Percentiles rank a stretch among this genome's conserved stretches.
Evolutionary conservation across 2,797 vertebrate genomes (phyloP).

Genomic region (Cryptoprocta ferox): DNA sequence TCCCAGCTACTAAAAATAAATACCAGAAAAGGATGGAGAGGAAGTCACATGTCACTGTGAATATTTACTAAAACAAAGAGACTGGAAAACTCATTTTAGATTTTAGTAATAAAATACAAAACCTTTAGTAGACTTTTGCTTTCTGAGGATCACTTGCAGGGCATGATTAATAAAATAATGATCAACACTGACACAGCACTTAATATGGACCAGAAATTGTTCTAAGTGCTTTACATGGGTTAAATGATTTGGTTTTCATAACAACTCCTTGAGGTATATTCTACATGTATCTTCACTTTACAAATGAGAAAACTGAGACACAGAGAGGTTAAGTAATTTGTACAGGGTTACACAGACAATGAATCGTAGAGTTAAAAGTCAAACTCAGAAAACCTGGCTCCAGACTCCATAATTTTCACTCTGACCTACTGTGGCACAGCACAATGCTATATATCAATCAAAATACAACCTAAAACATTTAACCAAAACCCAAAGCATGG

Average conservation of each 20-base stretch:
- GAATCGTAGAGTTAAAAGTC: not conserved
- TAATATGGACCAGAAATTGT: not conserved
- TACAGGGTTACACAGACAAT: not conserved
- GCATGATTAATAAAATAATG: not conserved
- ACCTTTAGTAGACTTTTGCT: not conserved
- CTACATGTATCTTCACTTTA: not conserved
- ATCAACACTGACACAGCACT: not conserved
- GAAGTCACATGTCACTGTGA: constrained; percentile 72
- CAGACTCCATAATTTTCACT: not conserved
- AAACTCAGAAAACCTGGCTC: not conserved
- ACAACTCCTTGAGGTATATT: not conserved
- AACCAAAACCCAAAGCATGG: not conserved
- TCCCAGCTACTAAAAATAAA: constrained; percentile 83
- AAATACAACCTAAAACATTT: not conserved
- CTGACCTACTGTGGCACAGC: not conserved
- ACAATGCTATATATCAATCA: not conserved
- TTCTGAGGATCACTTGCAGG: not conserved
- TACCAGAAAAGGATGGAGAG: constrained; percentile 78
- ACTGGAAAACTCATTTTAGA: constrained; percentile 50
- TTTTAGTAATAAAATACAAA: constrained; percentile 39
- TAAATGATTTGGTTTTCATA: not conserved
- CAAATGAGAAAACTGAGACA: not conserved
- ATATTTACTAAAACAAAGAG: constrained; percentile 76
- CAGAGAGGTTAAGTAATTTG: not conserved
- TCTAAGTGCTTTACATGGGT: not conserved